Percentiles rank a stretch among this genome's conserved stretches.
Conservation (phyloP, 64 coral and sea anemone species). For the Porites australiensis region DNA sequence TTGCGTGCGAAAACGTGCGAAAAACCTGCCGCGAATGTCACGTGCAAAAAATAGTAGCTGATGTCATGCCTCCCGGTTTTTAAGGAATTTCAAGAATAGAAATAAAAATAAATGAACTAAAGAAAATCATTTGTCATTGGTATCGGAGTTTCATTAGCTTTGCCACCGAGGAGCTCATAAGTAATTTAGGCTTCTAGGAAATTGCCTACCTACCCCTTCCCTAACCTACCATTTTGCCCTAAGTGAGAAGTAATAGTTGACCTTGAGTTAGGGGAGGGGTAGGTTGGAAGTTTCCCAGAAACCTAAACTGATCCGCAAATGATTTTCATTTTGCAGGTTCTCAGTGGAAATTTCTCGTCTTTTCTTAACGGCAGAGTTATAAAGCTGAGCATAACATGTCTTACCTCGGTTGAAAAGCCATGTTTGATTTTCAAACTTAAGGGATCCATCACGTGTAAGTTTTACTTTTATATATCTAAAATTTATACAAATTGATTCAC, state of each 20-base stretch:
- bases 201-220: no score
- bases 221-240: no score
- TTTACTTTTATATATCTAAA: not conserved
- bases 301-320: not conserved
- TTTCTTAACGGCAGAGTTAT: conserved; percentile 19
- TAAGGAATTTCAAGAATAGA: no score
- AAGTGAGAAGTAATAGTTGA: no score
- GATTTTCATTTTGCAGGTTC: not conserved
- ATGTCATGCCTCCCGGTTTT: not conserved
- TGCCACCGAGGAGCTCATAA: no score
- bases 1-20: not conserved
- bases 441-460: conserved; percentile 23
- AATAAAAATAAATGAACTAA: no score
- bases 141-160: no score
- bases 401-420: not conserved
- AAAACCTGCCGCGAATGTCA: not conserved
- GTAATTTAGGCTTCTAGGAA: no score
- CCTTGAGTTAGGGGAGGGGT: no score
- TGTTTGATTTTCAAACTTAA: conserved; percentile 29
- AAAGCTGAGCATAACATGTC: conserved; percentile 30
- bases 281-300: no score
- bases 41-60: not conserved
- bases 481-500: not conserved
- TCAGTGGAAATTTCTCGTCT: not conserved
- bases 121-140: no score